Evolutionary conservation across 2,797 vertebrate species (phyloP), one percentile per base, ranked within the genome.

Genomic region (Acropternis orthonyx): DNA sequence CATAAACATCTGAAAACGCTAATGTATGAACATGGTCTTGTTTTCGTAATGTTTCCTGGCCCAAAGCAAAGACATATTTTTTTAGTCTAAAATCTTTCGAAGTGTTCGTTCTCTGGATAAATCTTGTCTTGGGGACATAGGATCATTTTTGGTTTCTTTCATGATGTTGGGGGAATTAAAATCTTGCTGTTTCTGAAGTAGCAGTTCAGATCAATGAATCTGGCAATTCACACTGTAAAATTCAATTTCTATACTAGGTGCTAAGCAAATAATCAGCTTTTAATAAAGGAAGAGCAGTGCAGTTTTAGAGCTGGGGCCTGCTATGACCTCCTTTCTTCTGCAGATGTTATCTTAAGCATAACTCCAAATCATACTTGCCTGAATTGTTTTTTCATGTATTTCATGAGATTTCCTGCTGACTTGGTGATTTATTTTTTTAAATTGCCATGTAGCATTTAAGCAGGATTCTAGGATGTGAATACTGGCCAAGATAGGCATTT

Each of bases 201-300:
- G 62, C 37, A 66, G 43, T 69, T 85, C 66, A 75, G 66, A 56
- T 62, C 55, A 85, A 71, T 80, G 56, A 78, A 85, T 30, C 36
- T 90, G 51, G 15, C 2, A 10, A 90, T 78, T 49, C 21, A 36
- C 16, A 24, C 49, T 89, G 43, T 83, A 79, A 90, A 94, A 69
- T 73, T 85, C 8, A 76, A 41, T 92, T 93, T 91, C 55, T 92
- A 2, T 82, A 74, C 39, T 49, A 92, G 41, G 27, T 92, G n/a
- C 55, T 82, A 82, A 85, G 79, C 63, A 95, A 92, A 87, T 94
- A 75, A 88, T 83, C 55, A 77, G 46, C 63, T 87, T 88, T 37
- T 75, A 66, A 51, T 68, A 73, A 72, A 44, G 55, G 30, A 78
- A 77, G 26, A 79, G 65, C 55, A 58, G 10, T 66, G 80, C 51